These are phyloP conservation scores for Neodon shergylaensis DNA, from an alignment of 2,113 vertebrate species.

Conservation along the genomic window DNA sequence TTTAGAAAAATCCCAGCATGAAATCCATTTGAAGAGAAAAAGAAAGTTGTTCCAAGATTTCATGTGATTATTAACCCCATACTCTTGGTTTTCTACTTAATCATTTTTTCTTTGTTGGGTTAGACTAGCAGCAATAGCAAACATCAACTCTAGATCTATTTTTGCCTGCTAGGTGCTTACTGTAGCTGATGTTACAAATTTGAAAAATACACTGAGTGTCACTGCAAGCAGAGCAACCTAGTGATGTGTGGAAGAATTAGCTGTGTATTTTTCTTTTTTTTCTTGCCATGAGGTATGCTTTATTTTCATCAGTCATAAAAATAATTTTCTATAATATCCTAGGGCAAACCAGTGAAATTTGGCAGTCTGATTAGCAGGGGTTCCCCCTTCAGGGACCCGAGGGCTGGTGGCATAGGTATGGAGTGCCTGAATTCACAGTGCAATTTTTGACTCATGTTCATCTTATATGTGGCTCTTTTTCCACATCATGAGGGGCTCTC, in stretches of 20 bases:
- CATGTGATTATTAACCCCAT: neutral
- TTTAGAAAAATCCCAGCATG: neutral
- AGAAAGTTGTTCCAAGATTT: neutral
- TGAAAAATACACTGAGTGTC: neutral
- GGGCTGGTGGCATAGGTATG: accelerated
- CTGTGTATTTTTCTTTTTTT: neutral
- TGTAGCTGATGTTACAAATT: neutral
- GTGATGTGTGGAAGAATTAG: neutral
- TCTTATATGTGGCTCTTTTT: neutral
- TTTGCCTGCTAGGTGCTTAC: neutral
- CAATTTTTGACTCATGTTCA: neutral
- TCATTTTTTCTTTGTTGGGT: neutral
- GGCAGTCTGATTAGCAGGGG: too few species aligned
- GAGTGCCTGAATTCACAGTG: too few species aligned
- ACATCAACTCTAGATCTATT: neutral
- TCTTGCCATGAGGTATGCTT: neutral
- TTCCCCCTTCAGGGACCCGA: neutral
- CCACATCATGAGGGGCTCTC: neutral
- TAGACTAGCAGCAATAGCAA: neutral
- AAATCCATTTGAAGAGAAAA: neutral
- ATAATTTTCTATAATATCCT: neutral
- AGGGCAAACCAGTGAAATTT: neutral
- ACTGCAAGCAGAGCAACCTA: neutral
- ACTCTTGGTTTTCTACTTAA: neutral
- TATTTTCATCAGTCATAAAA: neutral